A percentile compares a stretch with the other conserved stretches of the same genome.
Conservation (phyloP, 2,113 vertebrate species). For the Butastur rufipennis region DNA sequence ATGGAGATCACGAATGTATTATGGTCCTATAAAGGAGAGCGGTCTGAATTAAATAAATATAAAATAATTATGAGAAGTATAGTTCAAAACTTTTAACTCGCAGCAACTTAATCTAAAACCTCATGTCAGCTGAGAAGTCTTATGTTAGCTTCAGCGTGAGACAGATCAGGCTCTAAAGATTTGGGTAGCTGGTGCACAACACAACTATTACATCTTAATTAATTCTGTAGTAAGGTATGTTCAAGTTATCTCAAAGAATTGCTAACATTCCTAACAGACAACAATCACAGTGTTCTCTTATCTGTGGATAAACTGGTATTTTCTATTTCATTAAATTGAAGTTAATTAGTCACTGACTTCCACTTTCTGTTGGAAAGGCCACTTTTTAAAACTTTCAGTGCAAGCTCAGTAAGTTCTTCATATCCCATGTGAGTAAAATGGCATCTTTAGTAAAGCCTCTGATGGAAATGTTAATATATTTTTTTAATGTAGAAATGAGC, state of each 20-base stretch:
- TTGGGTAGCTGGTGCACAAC: neutral
- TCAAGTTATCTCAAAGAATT: neutral
- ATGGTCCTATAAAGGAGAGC: neutral
- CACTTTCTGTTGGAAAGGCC: conserved; percentile 19
- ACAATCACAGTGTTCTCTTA: neutral
- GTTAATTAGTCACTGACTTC: neutral
- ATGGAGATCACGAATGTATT: neutral
- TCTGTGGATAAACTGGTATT: neutral
- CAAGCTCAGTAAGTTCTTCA: conserved; percentile 25
- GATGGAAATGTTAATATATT: neutral
- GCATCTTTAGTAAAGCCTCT: neutral
- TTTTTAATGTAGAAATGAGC: neutral
- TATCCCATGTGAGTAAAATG: neutral
- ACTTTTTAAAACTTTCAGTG: neutral
- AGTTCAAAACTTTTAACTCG: neutral
- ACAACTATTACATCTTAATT: neutral
- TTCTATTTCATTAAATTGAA: conserved; percentile 38
- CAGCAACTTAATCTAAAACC: neutral
- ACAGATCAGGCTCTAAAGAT: neutral
- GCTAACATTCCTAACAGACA: neutral
- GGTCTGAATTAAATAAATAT: neutral
- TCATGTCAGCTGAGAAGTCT: neutral
- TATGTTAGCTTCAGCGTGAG: neutral
- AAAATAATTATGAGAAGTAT: neutral
- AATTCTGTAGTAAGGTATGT: neutral